Base-by-base conservation (phyloP, 2,113 vertebrate genomes). In the Dendrocopos noguchii region DNA sequence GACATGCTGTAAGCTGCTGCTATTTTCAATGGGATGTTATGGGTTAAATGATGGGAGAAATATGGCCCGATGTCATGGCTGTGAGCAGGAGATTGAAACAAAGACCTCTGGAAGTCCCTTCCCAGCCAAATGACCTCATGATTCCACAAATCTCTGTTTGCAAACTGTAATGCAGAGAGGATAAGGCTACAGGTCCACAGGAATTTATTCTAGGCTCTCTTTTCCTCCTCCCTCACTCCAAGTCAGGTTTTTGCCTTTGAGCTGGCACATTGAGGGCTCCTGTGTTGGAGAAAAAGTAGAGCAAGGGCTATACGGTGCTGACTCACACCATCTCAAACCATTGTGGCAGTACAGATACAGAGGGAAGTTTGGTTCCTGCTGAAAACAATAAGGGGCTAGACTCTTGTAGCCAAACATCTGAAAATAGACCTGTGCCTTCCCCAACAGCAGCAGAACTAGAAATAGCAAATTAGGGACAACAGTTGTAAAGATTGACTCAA, bases 21-120 rank as follows among this genome's bases (percentile, higher is more conserved):
- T 27, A 15, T 27, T 15, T 90, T 80, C 52, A 77, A 6, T 0
- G 1, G 2, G 15, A 9, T 2, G 0, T 44, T 76, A 27, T 0
- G 0, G 21, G 19, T 59, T 47, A 46, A 64, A 21, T 7, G 34
- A 80, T 39, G 44, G 7, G n/a, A 87, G 47, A 21, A 52, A 42
- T 10, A 11, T 12, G 24, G 15, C 27, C 5, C 28, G 7, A 8
- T 10, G 13, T 4, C 53, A 53, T 1, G 10, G n/a, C 27, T 70
- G 31, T 9, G 21, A 85, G 71, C 14, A 25, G 19, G 15, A 87
- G 47, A 13, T 33, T 80, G 67, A 24, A 53, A 12, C 44, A 81
- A 47, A 42, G 25, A 64, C 12, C 20, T 66, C 47, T 16, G 29
- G 50, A 93, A 18, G 39, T 47, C 7, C 29, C 17, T 65, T 87